Conservation (phyloP, 2,888 invertebrate genomes). For the Nephrotoma appendiculata region DNA sequence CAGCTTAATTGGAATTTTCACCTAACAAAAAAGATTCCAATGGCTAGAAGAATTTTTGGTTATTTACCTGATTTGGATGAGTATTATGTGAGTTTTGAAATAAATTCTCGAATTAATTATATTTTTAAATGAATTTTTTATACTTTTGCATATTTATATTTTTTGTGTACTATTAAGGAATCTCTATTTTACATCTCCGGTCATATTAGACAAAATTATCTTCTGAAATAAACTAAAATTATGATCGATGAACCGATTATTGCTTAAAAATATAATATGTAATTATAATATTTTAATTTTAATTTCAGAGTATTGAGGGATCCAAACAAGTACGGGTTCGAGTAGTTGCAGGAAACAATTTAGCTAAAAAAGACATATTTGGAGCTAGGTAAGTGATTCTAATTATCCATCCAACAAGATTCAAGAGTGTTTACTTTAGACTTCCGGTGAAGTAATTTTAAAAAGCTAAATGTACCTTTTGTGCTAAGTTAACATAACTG, state of each 20-base stretch:
- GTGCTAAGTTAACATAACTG: too few species aligned
- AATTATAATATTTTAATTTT: slow-evolving; percentile 11
- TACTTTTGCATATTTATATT: background rate
- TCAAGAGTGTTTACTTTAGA: too few species aligned
- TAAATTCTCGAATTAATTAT: background rate
- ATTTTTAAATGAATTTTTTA: background rate
- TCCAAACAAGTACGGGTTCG: slow-evolving; percentile 71
- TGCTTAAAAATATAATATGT: background rate
- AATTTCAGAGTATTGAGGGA: slow-evolving; percentile 58
- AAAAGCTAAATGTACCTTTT: too few species aligned
- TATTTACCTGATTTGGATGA: slow-evolving; percentile 20
- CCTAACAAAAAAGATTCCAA: background rate
- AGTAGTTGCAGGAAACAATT: slow-evolving; percentile 73
- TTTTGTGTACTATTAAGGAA: background rate
- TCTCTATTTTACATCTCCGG: background rate
- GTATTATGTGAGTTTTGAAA: slow-evolving; percentile 9
- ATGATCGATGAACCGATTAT: background rate
- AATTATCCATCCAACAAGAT: background rate
- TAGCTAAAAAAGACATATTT: slow-evolving; percentile 98
- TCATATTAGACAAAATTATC: background rate
- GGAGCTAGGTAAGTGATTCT: slow-evolving; percentile 71
- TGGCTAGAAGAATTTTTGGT: slow-evolving; percentile 19
- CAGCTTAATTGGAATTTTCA: slow-evolving; percentile 5
- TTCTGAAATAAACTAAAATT: background rate
- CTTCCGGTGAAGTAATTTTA: too few species aligned